Conservation (phyloP, 2,113 vertebrate genomes). For the Psilopsiagon aymara region DNA sequence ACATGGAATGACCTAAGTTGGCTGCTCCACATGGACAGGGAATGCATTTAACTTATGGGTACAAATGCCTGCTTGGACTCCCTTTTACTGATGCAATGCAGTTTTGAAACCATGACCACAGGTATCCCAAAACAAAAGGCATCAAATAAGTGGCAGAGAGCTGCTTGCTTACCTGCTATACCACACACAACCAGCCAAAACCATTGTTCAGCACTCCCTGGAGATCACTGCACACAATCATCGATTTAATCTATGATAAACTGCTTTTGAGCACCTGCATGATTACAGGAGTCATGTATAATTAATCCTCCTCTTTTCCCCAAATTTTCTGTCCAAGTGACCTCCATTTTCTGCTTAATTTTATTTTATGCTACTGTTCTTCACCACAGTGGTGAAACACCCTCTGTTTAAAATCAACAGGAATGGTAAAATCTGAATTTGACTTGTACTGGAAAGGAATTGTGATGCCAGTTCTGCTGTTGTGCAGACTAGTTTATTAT, state of each 20-base stretch:
- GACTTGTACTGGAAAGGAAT: background rate
- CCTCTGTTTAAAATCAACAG: background rate
- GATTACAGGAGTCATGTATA: background rate
- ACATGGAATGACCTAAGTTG: background rate
- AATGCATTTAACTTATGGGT: background rate
- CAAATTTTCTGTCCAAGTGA: background rate
- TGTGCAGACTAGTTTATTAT: background rate
- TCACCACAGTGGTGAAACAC: background rate
- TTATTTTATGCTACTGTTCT: background rate
- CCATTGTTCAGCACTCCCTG: background rate
- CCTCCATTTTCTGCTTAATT: background rate
- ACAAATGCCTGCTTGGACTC: background rate
- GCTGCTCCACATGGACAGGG: background rate
- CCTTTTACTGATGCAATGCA: background rate
- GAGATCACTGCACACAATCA: background rate
- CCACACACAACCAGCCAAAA: background rate
- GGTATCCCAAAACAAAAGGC: background rate
- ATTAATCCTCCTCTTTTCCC: background rate
- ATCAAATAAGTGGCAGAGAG: background rate
- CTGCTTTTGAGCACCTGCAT: background rate
- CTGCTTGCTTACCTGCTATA: background rate
- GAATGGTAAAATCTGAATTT: background rate
- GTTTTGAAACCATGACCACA: background rate
- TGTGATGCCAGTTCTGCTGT: background rate
- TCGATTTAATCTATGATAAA: background rate